phyloP scores from a whole-genome alignment of 1,140 invertebrate species.

The Kradibia gibbosae region DNA sequence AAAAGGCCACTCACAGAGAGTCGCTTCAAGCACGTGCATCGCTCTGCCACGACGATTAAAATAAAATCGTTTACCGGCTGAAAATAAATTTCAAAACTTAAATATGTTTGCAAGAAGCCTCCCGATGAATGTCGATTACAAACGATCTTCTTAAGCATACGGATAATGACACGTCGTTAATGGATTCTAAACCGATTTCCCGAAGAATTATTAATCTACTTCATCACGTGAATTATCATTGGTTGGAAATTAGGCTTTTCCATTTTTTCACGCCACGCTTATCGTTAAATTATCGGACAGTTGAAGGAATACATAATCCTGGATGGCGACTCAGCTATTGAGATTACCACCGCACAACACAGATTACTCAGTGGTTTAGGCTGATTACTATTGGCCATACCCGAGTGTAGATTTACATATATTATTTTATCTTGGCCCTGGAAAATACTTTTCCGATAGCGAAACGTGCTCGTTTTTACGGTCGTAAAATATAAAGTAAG shows the following conservation, averaged over 20 bases:
- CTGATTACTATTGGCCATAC: background rate
- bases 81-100: background rate
- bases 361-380: background rate
- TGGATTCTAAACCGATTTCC: background rate
- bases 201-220: slow-evolving; percentile 12
- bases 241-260: background rate
- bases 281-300: slow-evolving; percentile 12
- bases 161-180: background rate
- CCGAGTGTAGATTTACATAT: background rate
- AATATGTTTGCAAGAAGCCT: background rate
- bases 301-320: background rate
- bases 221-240: background rate
- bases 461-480: background rate
- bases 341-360: background rate
- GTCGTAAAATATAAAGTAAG: background rate
- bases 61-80: background rate
- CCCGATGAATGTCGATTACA: background rate
- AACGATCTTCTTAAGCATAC: background rate
- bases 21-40: too few relatives aligned
- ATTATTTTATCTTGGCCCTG: background rate
- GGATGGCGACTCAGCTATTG: background rate
- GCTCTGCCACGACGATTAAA: background rate
- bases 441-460: background rate
- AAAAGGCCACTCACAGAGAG: too few relatives aligned
- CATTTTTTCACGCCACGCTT: background rate